Base-by-base conservation (phyloP, 2,888 invertebrate species). In the Coenonympha arcania region DNA sequence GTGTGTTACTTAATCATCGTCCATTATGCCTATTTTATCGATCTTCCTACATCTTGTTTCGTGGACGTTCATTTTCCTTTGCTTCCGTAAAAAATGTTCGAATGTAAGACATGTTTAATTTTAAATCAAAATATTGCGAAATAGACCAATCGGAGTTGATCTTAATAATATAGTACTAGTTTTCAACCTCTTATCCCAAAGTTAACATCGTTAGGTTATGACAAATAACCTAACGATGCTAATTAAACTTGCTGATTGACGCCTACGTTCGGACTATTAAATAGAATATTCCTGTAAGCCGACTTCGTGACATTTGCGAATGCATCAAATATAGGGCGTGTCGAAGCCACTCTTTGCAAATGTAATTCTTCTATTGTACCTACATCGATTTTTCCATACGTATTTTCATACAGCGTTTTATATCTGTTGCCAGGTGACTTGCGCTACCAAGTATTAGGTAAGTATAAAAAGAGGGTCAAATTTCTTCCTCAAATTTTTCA, bases 1-100 rank as follows among this genome's bases (percentile, higher is more conserved):
- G 80, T 70, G 30, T 39, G 11, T 11, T 13, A 13, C 19, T 36
- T 36, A 19, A 36, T 20, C 11, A 1, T n/a, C 19, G 11, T 19
- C 9, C 15, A 16, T 36, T 36, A 6, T 36, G 19, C 5, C 36
- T 24, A 4, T 40, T 13, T 26, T 4, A 24, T 26, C 24, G 22
- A 4, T 8, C 9, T 9, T 9, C 1, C 19, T 2, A 16, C 13
- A 15, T 15, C 4, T 13, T 33, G 13, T 15, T 33, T 13, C 16
- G 16, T 33, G 31, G 28, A 9, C 9, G 9, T 3, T 26, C 2
- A 28, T 28, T 28, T n/a, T n/a, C n/a, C n/a, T 28, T n/a, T 16
- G 30, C 22, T 33, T 46, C n/a, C n/a, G n/a, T n/a, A n/a, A n/a
- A n/a, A n/a, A n/a, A n/a, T n/a, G n/a, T n/a, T n/a, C n/a, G n/a